Conservation (phyloP, 2,797 vertebrate genomes). For the Mormyrops attenuatus region DNA sequence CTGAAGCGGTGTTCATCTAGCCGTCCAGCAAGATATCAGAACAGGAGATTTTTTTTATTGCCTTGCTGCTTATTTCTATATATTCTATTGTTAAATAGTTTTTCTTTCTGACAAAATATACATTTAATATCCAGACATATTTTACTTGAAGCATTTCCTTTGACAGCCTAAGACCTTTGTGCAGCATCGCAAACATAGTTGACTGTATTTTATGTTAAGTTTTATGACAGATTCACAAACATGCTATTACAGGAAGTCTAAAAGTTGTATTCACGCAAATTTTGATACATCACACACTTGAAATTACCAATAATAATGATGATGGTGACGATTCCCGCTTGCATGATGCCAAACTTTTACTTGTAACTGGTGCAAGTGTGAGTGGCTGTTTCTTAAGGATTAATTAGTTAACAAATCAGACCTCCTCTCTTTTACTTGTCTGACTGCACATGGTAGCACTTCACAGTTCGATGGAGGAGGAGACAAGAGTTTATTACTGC, state of each 20-base stretch:
- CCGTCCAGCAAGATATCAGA: neutral
- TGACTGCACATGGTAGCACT: conserved; percentile 89
- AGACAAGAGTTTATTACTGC: conserved; percentile 71
- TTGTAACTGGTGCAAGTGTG: conserved; percentile 78
- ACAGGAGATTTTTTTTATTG: neutral
- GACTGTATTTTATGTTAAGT: neutral
- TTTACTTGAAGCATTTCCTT: neutral
- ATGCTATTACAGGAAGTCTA: conserved; percentile 79
- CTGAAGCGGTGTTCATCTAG: neutral
- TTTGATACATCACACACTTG: conserved; percentile 92
- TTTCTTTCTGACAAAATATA: neutral
- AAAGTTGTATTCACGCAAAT: conserved; percentile 97
- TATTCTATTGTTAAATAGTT: neutral
- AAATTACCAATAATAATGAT: conserved; percentile 50
- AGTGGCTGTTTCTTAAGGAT: conserved; percentile 79
- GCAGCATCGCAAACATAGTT: neutral
- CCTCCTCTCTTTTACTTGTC: conserved; percentile 73
- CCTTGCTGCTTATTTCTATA: neutral
- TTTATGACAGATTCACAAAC: conserved; percentile 71
- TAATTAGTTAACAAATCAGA: conserved; percentile 93
- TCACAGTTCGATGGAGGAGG: conserved; percentile 79
- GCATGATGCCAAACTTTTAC: conserved; percentile 88
- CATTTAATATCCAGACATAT: neutral
- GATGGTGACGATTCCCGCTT: conserved; percentile 70
- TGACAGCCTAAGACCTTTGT: neutral